These are phyloP conservation scores for Opisthocomus hoazin DNA, from an alignment of 2,113 vertebrate species.

Conservation along the genomic window DNA sequence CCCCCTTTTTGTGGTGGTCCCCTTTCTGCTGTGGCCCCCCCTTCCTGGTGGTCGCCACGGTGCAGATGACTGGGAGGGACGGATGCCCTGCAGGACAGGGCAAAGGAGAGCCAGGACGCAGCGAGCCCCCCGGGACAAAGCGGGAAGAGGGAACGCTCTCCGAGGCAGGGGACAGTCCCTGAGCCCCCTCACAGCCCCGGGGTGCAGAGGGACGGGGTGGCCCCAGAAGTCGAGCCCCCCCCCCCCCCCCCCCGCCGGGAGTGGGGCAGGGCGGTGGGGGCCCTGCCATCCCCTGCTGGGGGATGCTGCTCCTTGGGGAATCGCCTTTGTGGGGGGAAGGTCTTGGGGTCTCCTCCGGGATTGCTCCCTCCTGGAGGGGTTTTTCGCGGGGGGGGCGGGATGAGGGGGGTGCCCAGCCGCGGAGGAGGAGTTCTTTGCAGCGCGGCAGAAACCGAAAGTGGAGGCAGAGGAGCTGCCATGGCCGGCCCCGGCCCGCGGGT, in stretches of 20 bases:
- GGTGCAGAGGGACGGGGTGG: background rate
- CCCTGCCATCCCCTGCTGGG: too few species aligned
- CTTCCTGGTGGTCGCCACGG: background rate
- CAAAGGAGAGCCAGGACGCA: background rate
- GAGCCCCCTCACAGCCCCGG: background rate
- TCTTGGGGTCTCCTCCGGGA: background rate
- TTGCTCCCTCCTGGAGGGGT: too few species aligned
- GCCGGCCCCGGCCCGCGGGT: background rate
- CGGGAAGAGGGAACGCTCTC: background rate
- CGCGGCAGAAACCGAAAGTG: background rate
- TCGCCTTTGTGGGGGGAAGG: too few species aligned
- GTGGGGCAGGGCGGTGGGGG: background rate
- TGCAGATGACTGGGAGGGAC: background rate
- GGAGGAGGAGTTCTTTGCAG: background rate
- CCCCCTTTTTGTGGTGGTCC: background rate
- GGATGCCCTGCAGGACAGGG: background rate
- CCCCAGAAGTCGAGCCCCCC: background rate
- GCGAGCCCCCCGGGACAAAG: background rate
- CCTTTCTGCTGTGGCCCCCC: too few species aligned
- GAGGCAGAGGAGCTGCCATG: background rate
- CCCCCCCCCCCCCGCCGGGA: background rate
- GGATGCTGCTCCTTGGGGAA: background rate
- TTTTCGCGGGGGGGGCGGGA: too few species aligned
- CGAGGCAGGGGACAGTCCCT: background rate
- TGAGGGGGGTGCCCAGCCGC: too few species aligned